These are phyloP conservation scores for Anoplius nigerrimus DNA, from an alignment of 2,888 invertebrate genomes.

Conservation along the genomic window DNA sequence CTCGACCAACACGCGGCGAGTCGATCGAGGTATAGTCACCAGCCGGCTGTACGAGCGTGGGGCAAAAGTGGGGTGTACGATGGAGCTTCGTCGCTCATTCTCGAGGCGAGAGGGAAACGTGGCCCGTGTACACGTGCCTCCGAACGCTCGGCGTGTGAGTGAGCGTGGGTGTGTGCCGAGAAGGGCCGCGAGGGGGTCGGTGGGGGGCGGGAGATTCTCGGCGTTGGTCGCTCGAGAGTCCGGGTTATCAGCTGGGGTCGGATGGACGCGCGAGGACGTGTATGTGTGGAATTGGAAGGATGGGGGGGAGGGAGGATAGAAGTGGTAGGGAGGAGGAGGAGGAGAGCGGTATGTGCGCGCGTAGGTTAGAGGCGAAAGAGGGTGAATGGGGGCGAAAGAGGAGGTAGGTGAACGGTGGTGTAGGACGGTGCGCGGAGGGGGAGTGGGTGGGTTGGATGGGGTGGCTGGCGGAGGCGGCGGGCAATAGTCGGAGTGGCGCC, in stretches of 20 bases:
- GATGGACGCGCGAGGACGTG: slow-evolving; percentile 29
- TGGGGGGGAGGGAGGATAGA: slow-evolving; percentile 33
- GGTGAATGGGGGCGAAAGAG: slow-evolving; percentile 31
- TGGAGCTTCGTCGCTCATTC: too few species aligned
- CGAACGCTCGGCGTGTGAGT: slow-evolving; percentile 8
- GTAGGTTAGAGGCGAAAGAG: slow-evolving; percentile 32
- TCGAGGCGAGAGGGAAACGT: not conserved
- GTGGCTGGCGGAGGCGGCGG: slow-evolving; percentile 58
- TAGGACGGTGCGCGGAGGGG: slow-evolving; percentile 27
- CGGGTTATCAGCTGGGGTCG: slow-evolving; percentile 45
- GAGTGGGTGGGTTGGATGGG: slow-evolving; percentile 12
- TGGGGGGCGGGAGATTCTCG: too few species aligned
- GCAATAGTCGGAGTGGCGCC: slow-evolving; percentile 78
- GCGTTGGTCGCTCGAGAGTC: slow-evolving; percentile 42
- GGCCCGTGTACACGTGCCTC: not conserved
- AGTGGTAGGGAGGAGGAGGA: slow-evolving; percentile 28
- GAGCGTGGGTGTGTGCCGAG: slow-evolving; percentile 19
- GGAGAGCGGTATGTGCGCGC: slow-evolving; percentile 40
- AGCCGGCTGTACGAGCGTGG: too few species aligned
- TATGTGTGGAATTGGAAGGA: slow-evolving; percentile 4
- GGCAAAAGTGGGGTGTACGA: too few species aligned
- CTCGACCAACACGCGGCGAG: slow-evolving; percentile 12
- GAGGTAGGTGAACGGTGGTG: slow-evolving; percentile 32
- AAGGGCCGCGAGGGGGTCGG: slow-evolving; percentile 40
- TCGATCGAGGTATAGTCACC: too few species aligned